Evolutionary conservation across 2,888 invertebrate genomes (phyloP).

Genomic region (Cheiracanthium punctorium): DNA sequence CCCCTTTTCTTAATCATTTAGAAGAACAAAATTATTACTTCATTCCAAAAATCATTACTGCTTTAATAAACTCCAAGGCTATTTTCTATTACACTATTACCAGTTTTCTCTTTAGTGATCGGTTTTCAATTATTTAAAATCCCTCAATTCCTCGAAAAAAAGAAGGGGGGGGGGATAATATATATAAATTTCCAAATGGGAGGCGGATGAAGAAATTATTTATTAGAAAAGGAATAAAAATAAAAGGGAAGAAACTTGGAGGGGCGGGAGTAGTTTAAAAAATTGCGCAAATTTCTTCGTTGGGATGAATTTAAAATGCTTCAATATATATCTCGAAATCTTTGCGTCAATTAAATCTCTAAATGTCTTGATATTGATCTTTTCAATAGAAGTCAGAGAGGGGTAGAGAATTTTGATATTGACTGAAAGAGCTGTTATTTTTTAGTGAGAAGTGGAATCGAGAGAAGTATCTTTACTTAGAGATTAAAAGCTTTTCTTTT

Average conservation of each 20-base stretch:
- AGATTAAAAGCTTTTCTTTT: background rate
- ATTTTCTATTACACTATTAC: slow-evolving; percentile 14
- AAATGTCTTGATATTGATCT: slow-evolving; percentile 44
- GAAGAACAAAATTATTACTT: slow-evolving; percentile 58
- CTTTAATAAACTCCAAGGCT: slow-evolving; percentile 41
- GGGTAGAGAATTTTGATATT: background rate
- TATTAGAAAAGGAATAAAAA: background rate
- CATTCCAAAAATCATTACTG: slow-evolving; percentile 49
- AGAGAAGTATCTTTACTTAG: background rate
- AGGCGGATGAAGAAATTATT: background rate
- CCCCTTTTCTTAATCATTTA: slow-evolving; percentile 38
- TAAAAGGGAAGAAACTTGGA: background rate
- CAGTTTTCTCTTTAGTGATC: slow-evolving; percentile 34
- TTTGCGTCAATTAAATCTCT: slow-evolving; percentile 58
- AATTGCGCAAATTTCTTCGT: background rate
- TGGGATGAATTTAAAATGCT: slow-evolving; percentile 8
- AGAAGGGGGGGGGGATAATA: background rate
- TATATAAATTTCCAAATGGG: background rate
- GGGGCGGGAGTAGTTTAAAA: background rate
- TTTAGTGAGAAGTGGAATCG: background rate
- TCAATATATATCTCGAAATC: background rate
- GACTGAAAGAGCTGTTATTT: background rate
- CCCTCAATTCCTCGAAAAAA: slow-evolving; percentile 15
- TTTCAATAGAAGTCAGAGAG: background rate
- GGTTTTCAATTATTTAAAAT: slow-evolving; percentile 65